Base-by-base conservation (phyloP, 2,888 invertebrate species). In the Campoletis raptor region DNA sequence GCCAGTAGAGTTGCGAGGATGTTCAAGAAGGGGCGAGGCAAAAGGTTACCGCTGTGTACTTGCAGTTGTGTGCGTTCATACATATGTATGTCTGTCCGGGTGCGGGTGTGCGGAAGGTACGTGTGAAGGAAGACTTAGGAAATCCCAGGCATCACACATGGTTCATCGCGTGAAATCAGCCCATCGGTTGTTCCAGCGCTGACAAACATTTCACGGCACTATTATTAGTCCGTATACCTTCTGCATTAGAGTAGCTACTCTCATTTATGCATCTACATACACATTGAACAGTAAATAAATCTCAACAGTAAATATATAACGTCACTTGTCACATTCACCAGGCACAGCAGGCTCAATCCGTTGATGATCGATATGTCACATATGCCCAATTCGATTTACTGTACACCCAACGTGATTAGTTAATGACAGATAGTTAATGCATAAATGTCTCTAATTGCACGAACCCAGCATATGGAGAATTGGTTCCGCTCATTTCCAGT, bases 41-140 rank as follows among this genome's bases (percentile, higher is more conserved):
- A 40, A 73, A 54, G 40, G 69, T 45, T 54, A 10, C 12, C n/a
- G 12, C 40, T 57, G 42, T 7, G 42, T 40, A 2, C 61, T 30
- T 12, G 12, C 12, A 30, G 5, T 9, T 5, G 5, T 30, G 24
- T 61, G 61, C 30, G 30, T 24, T 2, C 12, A 5, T 30, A 15
- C 21, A 21, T 21, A 24, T 30, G 10, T 30, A 30, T 12, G 7
- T 61, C 15, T 72, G 52, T 54, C 37, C 64, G 30, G 24, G 48
- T 66, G 42, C n/a, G 30, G n/a, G 36, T 42, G 40, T 40, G 21
- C 45, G 37, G 30, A 67, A 79, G 61, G 61, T 52, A 66, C 57
- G 30, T 48, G 18, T 54, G 52, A 54, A 73, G 77, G 86, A 86
- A 86, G 86, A 81, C 86, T 79, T 84, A 86, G 73, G 74, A 86